Evolutionary conservation across 2,888 invertebrate genomes (phyloP).

Genomic region (Salticus scenicus): DNA sequence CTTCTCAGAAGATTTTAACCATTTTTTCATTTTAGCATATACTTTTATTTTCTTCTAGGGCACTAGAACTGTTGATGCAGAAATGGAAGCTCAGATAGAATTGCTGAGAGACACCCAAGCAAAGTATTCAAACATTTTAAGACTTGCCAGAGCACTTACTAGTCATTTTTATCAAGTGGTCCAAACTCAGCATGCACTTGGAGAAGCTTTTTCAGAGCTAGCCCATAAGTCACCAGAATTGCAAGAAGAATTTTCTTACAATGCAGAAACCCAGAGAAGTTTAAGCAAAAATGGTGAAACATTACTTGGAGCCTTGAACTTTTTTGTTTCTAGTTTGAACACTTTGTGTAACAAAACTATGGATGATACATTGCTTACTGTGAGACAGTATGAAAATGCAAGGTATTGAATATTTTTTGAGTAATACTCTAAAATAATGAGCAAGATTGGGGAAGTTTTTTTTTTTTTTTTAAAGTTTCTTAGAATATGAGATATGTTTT

Average conservation of each 20-base stretch:
- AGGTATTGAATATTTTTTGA: constrained; percentile 78
- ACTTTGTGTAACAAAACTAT: constrained; percentile 98
- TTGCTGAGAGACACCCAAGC: constrained; percentile 93
- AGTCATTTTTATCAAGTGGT: constrained; percentile 92
- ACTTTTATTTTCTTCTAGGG: constrained; percentile 30
- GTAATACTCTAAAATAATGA: too few relatives aligned
- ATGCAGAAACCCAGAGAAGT: constrained; percentile 95
- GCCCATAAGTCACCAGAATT: constrained; percentile 97
- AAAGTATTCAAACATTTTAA: constrained; percentile 86
- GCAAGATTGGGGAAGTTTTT: too few relatives aligned
- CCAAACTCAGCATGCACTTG: constrained; percentile 89
- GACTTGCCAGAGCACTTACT: constrained; percentile 88
- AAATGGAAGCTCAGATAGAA: constrained; percentile 95
- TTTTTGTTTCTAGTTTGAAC: constrained; percentile 96
- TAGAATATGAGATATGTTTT: too few relatives aligned
- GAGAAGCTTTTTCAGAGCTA: constrained; percentile 94
- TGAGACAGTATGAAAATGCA: constrained; percentile 85
- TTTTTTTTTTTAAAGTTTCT: too few relatives aligned
- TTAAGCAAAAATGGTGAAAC: constrained; percentile 95
- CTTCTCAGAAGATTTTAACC: too few relatives aligned
- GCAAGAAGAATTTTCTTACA: constrained; percentile 94
- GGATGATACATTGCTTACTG: constrained; percentile 91
- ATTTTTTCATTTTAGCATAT: too few relatives aligned
- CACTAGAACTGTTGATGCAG: constrained; percentile 80
- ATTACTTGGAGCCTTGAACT: constrained; percentile 89